Percentiles rank a stretch among this genome's conserved stretches.
Evolutionary conservation across 1,140 invertebrate genomes (phyloP).

Genomic region (Solen grandis): DNA sequence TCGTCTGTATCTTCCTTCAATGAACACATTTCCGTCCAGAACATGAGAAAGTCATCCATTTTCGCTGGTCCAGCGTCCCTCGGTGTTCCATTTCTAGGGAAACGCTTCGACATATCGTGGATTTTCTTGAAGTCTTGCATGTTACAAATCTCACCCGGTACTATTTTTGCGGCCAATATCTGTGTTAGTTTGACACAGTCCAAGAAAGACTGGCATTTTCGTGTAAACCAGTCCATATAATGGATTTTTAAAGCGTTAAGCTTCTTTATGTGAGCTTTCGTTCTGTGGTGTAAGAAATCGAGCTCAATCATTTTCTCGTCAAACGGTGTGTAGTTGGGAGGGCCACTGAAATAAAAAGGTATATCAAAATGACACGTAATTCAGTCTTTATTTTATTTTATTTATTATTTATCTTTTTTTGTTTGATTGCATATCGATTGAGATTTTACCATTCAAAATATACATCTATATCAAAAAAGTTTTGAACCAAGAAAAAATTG

Average conservation of each 20-base stretch:
- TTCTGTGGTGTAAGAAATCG: slow-evolving; percentile 61
- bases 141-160: slow-evolving; percentile 47
- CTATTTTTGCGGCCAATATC: slow-evolving; percentile 56
- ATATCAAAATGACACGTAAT: neutral
- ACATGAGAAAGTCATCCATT: slow-evolving; percentile 63
- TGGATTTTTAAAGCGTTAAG: slow-evolving; percentile 61
- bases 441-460: neutral
- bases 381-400: neutral
- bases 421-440: neutral
- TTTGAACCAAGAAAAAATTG: neutral
- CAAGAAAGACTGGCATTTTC: slow-evolving; percentile 61
- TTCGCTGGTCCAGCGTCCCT: slow-evolving; percentile 37
- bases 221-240: slow-evolving; percentile 70
- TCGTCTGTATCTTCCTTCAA: slow-evolving; percentile 64
- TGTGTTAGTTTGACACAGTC: slow-evolving; percentile 64
- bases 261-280: slow-evolving; percentile 57
- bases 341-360: slow-evolving; percentile 36
- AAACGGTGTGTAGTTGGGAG: slow-evolving; percentile 54
- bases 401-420: neutral
- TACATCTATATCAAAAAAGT: neutral
- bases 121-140: slow-evolving; percentile 62
- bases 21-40: slow-evolving; percentile 61
- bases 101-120: slow-evolving; percentile 46
- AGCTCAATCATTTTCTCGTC: slow-evolving; percentile 66
- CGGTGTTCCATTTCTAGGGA: slow-evolving; percentile 59